These are phyloP conservation scores for Cheiracanthium punctorium DNA, from an alignment of 2,888 invertebrate genomes.

Conservation along the genomic window DNA sequence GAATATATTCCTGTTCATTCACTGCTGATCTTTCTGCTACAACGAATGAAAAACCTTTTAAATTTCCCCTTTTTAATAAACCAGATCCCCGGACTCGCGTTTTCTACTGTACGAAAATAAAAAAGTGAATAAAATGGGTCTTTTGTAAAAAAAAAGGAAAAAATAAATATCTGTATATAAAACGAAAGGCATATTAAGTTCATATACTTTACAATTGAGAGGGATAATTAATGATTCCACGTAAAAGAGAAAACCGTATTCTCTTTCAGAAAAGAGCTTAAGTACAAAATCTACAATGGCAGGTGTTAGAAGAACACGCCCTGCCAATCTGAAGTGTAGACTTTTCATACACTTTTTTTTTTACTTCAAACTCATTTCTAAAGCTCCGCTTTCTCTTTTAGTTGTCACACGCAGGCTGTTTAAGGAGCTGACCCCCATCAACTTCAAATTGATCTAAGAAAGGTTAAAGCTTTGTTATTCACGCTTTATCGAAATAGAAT, in stretches of 20 bases:
- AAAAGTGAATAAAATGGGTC: no score
- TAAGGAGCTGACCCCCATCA: conserved; percentile 29
- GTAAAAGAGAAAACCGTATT: conserved; percentile 17
- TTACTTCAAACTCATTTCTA: not conserved
- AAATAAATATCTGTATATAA: no score
- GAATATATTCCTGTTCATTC: no score
- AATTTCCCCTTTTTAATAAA: no score
- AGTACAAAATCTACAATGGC: conserved; percentile 42
- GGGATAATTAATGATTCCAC: conserved; percentile 30
- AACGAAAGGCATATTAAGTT: no score
- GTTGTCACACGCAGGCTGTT: conserved; percentile 14
- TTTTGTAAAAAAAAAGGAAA: no score
- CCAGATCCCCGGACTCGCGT: no score
- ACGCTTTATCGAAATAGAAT: conserved; percentile 31
- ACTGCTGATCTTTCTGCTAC: no score
- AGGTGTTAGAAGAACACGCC: conserved; percentile 48
- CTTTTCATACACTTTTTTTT: conserved; percentile 11
- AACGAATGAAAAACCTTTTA: no score
- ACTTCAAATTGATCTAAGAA: conserved; percentile 33
- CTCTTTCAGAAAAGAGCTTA: conserved; percentile 20
- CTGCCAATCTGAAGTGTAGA: conserved; percentile 11
- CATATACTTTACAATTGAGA: conserved; percentile 31
- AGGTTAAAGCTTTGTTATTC: conserved; percentile 24
- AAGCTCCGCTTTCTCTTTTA: not conserved
- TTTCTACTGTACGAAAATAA: no score